These are phyloP conservation scores for Cloeon dipterum DNA, from an alignment of 2,888 invertebrate genomes.

Conservation along the genomic window DNA sequence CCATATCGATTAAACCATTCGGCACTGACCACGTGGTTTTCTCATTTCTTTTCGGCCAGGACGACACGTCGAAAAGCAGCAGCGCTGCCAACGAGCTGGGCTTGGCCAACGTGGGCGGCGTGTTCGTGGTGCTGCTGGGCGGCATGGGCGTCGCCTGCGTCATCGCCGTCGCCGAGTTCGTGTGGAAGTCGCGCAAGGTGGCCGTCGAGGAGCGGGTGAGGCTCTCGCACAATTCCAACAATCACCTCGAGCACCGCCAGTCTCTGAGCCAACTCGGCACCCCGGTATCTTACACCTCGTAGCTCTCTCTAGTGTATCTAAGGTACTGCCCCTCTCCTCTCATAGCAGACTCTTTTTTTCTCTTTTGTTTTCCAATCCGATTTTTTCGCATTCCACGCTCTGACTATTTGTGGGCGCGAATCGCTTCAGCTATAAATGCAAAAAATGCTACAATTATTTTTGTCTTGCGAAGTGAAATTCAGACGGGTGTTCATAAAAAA, in stretches of 20 bases:
- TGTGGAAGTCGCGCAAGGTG: conserved; percentile 84
- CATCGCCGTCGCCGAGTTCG: conserved; percentile 86
- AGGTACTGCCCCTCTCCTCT: no score
- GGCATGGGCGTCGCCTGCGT: conserved; percentile 81
- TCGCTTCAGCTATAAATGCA: no score
- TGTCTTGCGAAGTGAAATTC: no score
- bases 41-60: conserved; percentile 23
- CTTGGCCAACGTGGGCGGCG: conserved; percentile 86
- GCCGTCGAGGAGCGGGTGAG: conserved; percentile 78
- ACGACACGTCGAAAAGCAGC: conserved; percentile 63
- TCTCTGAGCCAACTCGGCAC: background rate
- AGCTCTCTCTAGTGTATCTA: no score
- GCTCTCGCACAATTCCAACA: background rate
- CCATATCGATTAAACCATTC: no score
- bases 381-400: background rate
- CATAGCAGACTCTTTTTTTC: background rate
- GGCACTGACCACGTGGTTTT: no score
- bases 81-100: conserved; percentile 76
- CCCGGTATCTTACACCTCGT: conserved; percentile 1
- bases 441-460: no score
- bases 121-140: conserved; percentile 86
- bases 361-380: background rate
- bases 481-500: no score
- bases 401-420: no score
- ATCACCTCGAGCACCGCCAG: background rate